A percentile compares a stretch with the other conserved stretches of the same genome.
phyloP scores from a whole-genome alignment of 2,797 vertebrate genomes.

The Trematomus bernacchii region DNA sequence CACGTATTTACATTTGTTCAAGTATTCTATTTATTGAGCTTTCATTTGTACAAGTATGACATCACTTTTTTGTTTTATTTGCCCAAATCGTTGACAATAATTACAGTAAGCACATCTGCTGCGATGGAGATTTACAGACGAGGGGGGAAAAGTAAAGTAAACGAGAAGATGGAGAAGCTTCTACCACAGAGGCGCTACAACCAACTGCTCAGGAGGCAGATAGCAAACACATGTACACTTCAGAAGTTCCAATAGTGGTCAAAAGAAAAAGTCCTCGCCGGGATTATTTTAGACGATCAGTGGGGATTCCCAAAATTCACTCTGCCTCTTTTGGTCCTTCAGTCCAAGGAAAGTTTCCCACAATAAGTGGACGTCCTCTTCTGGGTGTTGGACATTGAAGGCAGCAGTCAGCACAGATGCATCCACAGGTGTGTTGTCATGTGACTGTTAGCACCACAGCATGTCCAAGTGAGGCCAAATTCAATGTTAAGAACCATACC shows the following conservation, averaged over 20 bases:
- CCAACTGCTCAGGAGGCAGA: slow-evolving; percentile 46
- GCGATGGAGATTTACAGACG: slow-evolving; percentile 75
- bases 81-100: slow-evolving; percentile 76
- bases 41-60: slow-evolving; percentile 84
- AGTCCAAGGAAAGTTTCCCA: slow-evolving; percentile 22
- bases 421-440: slow-evolving; percentile 29
- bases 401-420: slow-evolving; percentile 32
- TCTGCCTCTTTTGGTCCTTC: too few relatives aligned
- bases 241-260: slow-evolving; percentile 19
- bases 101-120: slow-evolving; percentile 79
- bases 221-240: slow-evolving; percentile 28
- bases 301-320: slow-evolving; percentile 35
- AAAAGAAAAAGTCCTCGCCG: slow-evolving; percentile 45
- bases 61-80: slow-evolving; percentile 64
- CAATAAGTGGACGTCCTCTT: neutral
- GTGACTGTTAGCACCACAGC: slow-evolving; percentile 36
- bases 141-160: slow-evolving; percentile 43
- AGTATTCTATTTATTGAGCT: slow-evolving; percentile 86
- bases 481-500: neutral
- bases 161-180: slow-evolving; percentile 40
- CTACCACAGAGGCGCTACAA: slow-evolving; percentile 71
- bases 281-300: slow-evolving; percentile 40
- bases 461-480: slow-evolving; percentile 5
- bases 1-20: slow-evolving; percentile 58
- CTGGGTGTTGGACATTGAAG: slow-evolving; percentile 42